A percentile compares a stretch with the other conserved stretches of the same genome.
These are phyloP conservation scores for Zaprionus kolodkinae DNA, from an alignment of 1,140 invertebrate species.

Conservation along the genomic window DNA sequence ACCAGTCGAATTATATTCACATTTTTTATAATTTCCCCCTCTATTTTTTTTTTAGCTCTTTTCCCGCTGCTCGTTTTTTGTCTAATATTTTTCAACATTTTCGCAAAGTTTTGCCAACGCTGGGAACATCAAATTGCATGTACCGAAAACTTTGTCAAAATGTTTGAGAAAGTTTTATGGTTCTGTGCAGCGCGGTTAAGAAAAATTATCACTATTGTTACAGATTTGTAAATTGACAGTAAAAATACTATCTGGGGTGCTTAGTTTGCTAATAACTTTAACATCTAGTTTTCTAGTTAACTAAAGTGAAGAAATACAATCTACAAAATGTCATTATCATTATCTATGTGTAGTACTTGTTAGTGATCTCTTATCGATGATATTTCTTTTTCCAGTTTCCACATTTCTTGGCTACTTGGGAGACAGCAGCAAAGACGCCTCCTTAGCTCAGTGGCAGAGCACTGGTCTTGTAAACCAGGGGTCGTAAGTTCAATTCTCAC, in stretches of 20 bases:
- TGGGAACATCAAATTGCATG: conserved; percentile 49
- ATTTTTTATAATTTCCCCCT: conserved; percentile 31
- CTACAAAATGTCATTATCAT: neutral
- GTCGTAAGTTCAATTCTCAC: conserved; percentile 95
- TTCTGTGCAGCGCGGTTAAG: conserved; percentile 38
- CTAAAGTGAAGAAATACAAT: neutral
- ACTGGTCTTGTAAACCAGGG: conserved; percentile 96
- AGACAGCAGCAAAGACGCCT: neutral
- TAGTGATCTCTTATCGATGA: neutral
- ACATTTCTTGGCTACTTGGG: neutral
- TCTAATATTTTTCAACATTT: conserved; percentile 67
- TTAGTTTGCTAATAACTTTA: neutral
- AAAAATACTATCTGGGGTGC: conserved; percentile 36
- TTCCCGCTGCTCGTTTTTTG: conserved; percentile 11
- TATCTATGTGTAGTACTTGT: conserved; percentile 4
- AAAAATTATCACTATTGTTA: conserved; percentile 81
- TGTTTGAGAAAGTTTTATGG: conserved; percentile 66
- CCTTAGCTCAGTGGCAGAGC: conserved; percentile 91
- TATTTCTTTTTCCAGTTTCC: neutral
- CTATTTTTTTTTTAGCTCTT: conserved; percentile 1
- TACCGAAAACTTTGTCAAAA: conserved; percentile 67
- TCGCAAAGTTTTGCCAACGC: conserved; percentile 39
- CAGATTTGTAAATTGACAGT: conserved; percentile 64
- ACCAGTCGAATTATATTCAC: conserved; percentile 64
- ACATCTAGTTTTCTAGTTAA: neutral